Conservation (phyloP, 2,888 invertebrate species). For the Cantharis rufa region DNA sequence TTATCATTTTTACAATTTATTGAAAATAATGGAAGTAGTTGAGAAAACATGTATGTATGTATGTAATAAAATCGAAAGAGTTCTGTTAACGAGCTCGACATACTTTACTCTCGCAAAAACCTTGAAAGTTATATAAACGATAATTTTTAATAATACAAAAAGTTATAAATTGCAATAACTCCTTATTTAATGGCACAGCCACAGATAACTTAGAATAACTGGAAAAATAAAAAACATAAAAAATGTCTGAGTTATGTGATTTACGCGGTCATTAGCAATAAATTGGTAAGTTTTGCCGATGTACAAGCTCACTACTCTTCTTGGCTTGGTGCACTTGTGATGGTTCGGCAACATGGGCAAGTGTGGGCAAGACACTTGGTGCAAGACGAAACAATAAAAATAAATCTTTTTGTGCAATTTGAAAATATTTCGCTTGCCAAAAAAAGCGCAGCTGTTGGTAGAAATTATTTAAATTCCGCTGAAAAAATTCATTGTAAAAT, state of each 20-base stretch:
- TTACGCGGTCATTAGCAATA: neutral
- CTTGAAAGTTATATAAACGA: neutral
- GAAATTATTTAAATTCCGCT: neutral
- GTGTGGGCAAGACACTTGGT: too few relatives aligned
- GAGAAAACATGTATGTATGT: neutral
- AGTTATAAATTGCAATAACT: neutral
- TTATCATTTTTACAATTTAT: neutral
- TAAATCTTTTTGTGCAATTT: neutral
- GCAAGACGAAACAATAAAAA: neutral
- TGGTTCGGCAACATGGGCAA: too few relatives aligned
- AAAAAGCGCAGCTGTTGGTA: neutral
- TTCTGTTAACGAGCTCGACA: neutral
- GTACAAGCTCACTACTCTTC: neutral
- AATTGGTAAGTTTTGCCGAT: neutral
- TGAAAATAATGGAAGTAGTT: neutral
- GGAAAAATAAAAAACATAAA: neutral
- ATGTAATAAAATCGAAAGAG: neutral
- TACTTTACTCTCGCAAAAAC: neutral
- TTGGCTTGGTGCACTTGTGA: too few relatives aligned
- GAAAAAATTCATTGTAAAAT: neutral
- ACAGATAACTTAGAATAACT: neutral
- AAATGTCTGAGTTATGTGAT: neutral
- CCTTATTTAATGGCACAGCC: neutral
- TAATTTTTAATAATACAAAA: neutral
- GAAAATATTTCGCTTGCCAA: neutral